Conservation (phyloP, 1,140 invertebrate genomes). For the Zaprionus taronus region DNA sequence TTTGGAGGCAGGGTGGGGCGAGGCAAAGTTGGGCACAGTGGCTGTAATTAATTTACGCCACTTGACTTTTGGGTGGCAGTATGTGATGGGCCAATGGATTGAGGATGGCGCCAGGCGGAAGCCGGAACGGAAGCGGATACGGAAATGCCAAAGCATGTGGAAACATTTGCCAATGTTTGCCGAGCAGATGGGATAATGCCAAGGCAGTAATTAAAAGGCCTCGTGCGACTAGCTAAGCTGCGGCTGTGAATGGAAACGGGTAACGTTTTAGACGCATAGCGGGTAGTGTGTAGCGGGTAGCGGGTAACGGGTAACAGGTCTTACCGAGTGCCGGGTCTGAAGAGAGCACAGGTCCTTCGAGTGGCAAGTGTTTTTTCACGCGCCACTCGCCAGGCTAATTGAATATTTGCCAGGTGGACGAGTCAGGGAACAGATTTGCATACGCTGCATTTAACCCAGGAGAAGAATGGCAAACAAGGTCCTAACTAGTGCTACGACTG, state of each 20-base stretch:
- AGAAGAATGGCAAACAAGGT: slow-evolving; percentile 22
- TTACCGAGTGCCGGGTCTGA: slow-evolving; percentile 8
- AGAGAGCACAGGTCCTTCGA: slow-evolving; percentile 19
- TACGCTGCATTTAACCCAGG: slow-evolving; percentile 53
- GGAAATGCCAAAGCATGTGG: slow-evolving; percentile 71
- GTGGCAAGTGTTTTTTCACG: slow-evolving; percentile 59
- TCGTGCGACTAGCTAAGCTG: slow-evolving; percentile 45
- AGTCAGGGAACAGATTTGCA: slow-evolving; percentile 35
- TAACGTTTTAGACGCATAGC: not conserved
- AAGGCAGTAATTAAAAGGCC: slow-evolving; percentile 64
- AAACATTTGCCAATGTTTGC: slow-evolving; percentile 72
- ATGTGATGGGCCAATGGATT: slow-evolving; percentile 24
- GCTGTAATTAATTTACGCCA: slow-evolving; percentile 77
- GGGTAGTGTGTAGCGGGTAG: not conserved
- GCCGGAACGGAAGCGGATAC: slow-evolving; percentile 49
- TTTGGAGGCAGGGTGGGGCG: not conserved
- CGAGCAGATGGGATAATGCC: slow-evolving; percentile 50
- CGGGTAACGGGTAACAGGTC: not conserved
- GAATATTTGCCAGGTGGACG: slow-evolving; percentile 69
- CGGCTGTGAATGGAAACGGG: slow-evolving; percentile 4
- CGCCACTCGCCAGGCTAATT: slow-evolving; percentile 66
- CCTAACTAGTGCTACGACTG: not conserved
- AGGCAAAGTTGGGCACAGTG: slow-evolving; percentile 20
- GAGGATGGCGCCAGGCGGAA: slow-evolving; percentile 34
- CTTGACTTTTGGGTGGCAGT: slow-evolving; percentile 65